Evolutionary conservation across 2,888 invertebrate species (phyloP).

Genomic region (Diloba caeruleocephala): DNA sequence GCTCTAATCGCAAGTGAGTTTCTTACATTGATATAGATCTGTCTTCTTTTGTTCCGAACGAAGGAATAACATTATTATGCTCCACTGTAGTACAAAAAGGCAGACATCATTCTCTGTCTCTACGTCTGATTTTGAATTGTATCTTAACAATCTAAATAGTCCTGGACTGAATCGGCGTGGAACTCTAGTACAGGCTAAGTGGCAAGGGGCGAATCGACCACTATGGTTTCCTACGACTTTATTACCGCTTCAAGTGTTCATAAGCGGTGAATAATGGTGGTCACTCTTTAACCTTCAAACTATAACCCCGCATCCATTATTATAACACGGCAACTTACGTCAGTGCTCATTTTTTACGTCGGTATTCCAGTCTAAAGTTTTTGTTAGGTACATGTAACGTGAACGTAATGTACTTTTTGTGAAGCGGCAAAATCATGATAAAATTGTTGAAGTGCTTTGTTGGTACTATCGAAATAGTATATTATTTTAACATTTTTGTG

Average conservation of each 20-base stretch:
- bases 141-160: too few relatives aligned
- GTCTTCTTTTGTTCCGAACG: too few relatives aligned
- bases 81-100: too few relatives aligned
- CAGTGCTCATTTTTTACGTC: constrained; percentile 37
- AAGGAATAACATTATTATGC: too few relatives aligned
- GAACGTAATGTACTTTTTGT: constrained; percentile 8
- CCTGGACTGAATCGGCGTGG: too few relatives aligned
- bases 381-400: constrained; percentile 9
- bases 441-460: too few relatives aligned
- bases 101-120: too few relatives aligned
- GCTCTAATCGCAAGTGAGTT: constrained; percentile 92
- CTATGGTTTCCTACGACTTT: constrained; percentile 39
- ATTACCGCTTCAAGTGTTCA: constrained; percentile 40
- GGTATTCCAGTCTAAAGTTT: constrained; percentile 34
- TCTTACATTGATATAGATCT: too few relatives aligned
- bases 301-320: constrained; percentile 50
- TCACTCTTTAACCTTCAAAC: constrained; percentile 42
- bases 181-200: neutral
- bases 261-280: constrained; percentile 49
- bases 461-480: too few relatives aligned
- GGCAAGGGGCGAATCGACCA: constrained; percentile 15
- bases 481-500: too few relatives aligned
- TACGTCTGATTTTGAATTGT: too few relatives aligned
- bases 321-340: constrained; percentile 43
- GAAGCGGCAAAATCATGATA: too few relatives aligned